Evolutionary conservation across 2,888 invertebrate genomes (phyloP).

Genomic region (Hypselothyrea guttata): DNA sequence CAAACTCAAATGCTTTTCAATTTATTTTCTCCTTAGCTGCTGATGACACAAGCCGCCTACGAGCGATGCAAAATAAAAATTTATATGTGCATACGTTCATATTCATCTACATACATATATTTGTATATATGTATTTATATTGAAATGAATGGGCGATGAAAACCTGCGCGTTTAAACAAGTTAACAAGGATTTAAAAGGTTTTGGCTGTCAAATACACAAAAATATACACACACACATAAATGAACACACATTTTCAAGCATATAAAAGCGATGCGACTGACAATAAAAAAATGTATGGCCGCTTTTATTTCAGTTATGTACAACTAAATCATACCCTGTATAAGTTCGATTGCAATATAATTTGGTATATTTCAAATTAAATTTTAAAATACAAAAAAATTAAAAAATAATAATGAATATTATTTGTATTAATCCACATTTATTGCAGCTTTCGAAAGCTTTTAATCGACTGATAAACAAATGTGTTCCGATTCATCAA

Average conservation of each 20-base stretch:
- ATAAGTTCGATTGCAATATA: too few relatives aligned
- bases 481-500: too few relatives aligned
- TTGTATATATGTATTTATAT: slow-evolving; percentile 7
- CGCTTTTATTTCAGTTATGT: too few relatives aligned
- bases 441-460: too few relatives aligned
- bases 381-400: too few relatives aligned
- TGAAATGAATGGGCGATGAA: slow-evolving; percentile 52
- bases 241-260: slow-evolving; percentile 26
- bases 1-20: slow-evolving; percentile 61
- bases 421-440: too few relatives aligned
- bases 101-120: slow-evolving; percentile 7
- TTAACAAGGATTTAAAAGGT: slow-evolving; percentile 80
- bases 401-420: too few relatives aligned
- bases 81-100: slow-evolving; percentile 2
- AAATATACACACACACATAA: slow-evolving; percentile 38
- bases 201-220: slow-evolving; percentile 72
- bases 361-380: too few relatives aligned
- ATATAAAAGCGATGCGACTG: slow-evolving; percentile 45
- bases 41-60: slow-evolving; percentile 61
- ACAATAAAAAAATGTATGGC: slow-evolving; percentile 54
- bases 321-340: slow-evolving; percentile 3
- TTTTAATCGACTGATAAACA: too few relatives aligned
- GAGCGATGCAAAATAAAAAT: slow-evolving; percentile 27
- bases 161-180: slow-evolving; percentile 75
- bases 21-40: slow-evolving; percentile 64